Conservation (phyloP, 2,113 vertebrate genomes). For the Eonycteris spelaea region DNA sequence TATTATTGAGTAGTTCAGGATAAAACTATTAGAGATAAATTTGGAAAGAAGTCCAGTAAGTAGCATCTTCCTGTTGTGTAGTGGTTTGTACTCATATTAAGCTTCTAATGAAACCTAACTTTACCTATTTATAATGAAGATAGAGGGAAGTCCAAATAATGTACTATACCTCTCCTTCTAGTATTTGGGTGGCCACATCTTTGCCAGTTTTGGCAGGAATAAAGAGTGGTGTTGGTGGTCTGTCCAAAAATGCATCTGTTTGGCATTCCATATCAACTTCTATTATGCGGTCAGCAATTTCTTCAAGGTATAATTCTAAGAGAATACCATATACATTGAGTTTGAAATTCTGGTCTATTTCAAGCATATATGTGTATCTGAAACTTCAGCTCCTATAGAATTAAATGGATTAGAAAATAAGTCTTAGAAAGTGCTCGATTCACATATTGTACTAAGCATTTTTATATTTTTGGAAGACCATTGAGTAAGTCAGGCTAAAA, state of each 20-base stretch:
- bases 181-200: conserved; percentile 92
- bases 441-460: not conserved
- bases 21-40: not conserved
- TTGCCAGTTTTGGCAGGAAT: conserved; percentile 92
- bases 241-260: conserved; percentile 94
- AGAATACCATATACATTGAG: conserved; percentile 38
- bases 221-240: conserved; percentile 91
- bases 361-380: not conserved
- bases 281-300: conserved; percentile 86
- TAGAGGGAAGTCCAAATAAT: not conserved
- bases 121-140: not conserved
- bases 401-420: conserved; percentile 31
- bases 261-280: conserved; percentile 89
- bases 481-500: not conserved
- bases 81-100: not conserved
- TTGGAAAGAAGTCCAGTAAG: conserved; percentile 6
- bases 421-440: not conserved
- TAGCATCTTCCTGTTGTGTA: not conserved
- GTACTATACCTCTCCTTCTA: conserved; percentile 92
- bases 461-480: not conserved
- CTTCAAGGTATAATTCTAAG: conserved; percentile 94
- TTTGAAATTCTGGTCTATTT: conserved; percentile 37
- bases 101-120: not conserved
- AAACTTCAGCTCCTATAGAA: conserved; percentile 26
- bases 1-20: not conserved